Conservation (phyloP, 2,888 invertebrate species). For the Argyresthia albistria region DNA sequence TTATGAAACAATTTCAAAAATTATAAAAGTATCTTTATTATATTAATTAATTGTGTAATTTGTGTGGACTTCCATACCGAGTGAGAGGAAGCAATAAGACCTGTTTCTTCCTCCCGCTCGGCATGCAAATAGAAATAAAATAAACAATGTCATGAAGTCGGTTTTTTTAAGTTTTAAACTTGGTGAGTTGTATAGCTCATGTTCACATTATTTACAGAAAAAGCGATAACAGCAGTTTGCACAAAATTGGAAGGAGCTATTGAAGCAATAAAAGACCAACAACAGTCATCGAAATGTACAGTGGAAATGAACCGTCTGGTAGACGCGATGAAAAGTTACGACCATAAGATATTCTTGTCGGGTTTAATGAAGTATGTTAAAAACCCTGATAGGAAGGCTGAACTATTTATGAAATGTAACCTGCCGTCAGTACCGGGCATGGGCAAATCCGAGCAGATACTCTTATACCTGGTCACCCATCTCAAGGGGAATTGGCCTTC, state of each 20-base stretch:
- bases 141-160: too few species aligned
- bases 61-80: too few species aligned
- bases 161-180: too few species aligned
- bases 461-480: slow-evolving; percentile 37
- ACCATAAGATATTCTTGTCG: slow-evolving; percentile 29
- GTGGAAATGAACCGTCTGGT: slow-evolving; percentile 32
- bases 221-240: slow-evolving; percentile 18
- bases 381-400: slow-evolving; percentile 36
- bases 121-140: too few species aligned
- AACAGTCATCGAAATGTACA: slow-evolving; percentile 15
- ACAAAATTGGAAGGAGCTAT: slow-evolving; percentile 33
- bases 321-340: slow-evolving; percentile 26
- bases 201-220: slow-evolving; percentile 28
- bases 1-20: too few species aligned
- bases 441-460: slow-evolving; percentile 47
- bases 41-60: too few species aligned
- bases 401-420: slow-evolving; percentile 31
- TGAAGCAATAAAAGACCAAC: slow-evolving; percentile 19
- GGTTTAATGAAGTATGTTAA: slow-evolving; percentile 40
- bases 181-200: too few species aligned
- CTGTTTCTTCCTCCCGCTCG: too few species aligned
- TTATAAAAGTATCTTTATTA: too few species aligned
- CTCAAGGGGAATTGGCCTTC: slow-evolving; percentile 21
- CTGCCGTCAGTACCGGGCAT: slow-evolving; percentile 39
- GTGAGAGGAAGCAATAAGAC: too few species aligned